These are phyloP conservation scores for Trinorchestia longiramus DNA, from an alignment of 1,140 invertebrate genomes.

Conservation along the genomic window DNA sequence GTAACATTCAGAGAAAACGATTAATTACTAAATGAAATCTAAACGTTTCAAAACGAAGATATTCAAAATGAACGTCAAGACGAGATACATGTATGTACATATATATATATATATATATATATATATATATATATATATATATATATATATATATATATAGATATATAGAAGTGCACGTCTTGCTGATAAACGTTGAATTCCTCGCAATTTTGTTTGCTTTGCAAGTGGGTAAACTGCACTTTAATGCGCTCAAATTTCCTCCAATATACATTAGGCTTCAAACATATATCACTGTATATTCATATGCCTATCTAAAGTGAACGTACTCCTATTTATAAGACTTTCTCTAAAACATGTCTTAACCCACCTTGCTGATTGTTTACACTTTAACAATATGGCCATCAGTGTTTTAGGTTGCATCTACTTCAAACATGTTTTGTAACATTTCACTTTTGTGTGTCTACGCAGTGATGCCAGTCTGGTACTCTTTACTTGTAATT, in stretches of 20 bases:
- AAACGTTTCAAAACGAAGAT: no score
- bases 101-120: no score
- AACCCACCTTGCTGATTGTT: background rate
- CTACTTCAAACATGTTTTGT: no score
- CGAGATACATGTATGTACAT: no score
- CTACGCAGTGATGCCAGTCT: background rate
- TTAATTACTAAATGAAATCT: no score
- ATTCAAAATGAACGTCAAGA: no score
- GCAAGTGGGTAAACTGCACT: background rate
- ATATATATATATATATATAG: no score
- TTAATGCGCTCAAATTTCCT: background rate
- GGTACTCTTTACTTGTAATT: background rate
- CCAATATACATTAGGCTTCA: background rate
- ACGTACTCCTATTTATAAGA: background rate
- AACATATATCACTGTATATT: background rate
- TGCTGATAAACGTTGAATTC: background rate
- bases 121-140: no score
- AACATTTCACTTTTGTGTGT: no score
- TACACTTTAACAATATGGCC: background rate
- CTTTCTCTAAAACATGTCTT: background rate
- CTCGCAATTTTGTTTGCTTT: background rate
- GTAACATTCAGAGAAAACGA: no score
- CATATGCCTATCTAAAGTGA: background rate
- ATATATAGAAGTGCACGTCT: background rate
- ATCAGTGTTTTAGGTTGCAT: no score